These are phyloP conservation scores for Prostheceraeus crozeri DNA, from an alignment of 2,888 invertebrate species.

Conservation along the genomic window DNA sequence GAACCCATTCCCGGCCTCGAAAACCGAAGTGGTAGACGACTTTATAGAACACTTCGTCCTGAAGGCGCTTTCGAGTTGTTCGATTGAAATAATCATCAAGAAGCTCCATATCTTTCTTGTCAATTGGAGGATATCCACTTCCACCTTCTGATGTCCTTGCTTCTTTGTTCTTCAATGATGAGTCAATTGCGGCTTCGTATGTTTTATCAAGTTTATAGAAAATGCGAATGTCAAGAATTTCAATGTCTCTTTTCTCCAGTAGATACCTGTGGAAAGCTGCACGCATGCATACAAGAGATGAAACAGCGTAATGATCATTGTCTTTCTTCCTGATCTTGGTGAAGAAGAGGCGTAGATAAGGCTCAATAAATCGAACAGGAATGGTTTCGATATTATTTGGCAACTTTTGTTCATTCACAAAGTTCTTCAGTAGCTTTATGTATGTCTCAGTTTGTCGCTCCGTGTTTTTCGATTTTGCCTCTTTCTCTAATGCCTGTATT, in stretches of 20 bases:
- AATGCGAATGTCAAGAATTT: background rate
- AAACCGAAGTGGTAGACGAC: slow-evolving; percentile 24
- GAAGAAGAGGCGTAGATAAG: slow-evolving; percentile 8
- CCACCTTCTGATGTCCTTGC: background rate
- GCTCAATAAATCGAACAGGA: background rate
- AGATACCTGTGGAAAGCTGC: slow-evolving; percentile 13
- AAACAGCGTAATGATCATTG: background rate
- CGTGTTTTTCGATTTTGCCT: slow-evolving; percentile 11
- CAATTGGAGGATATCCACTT: slow-evolving; percentile 22
- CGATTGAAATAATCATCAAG: slow-evolving; percentile 5
- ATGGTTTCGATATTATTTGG: slow-evolving; percentile 14
- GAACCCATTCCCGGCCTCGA: slow-evolving; percentile 29
- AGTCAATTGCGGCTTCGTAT: background rate
- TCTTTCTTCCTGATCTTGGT: slow-evolving; percentile 1
- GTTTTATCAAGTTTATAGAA: no score
- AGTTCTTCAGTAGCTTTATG: slow-evolving; percentile 21
- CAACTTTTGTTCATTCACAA: slow-evolving; percentile 5
- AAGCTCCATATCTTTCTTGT: background rate
- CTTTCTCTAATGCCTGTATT: no score
- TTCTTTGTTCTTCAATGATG: background rate
- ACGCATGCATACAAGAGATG: slow-evolving; percentile 15
- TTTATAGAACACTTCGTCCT: slow-evolving; percentile 19
- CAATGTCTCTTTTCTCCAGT: background rate
- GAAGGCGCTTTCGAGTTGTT: background rate
- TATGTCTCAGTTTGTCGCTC: slow-evolving; percentile 23